Conservation (phyloP, 1,140 invertebrate species). For the Sycobia sp. region DNA sequence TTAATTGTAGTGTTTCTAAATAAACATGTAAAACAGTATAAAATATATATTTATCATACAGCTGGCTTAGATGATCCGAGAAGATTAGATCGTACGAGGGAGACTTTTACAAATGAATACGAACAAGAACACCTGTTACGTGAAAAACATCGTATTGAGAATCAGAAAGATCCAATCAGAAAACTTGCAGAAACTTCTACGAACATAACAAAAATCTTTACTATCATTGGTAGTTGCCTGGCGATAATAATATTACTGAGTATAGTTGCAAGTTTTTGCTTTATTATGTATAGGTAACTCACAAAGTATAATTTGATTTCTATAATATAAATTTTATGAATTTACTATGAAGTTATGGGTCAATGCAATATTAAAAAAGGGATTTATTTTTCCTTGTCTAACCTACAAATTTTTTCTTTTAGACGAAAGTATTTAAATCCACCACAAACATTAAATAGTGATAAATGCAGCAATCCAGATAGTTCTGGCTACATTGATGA, state of each 20-base stretch:
- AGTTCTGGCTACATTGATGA: slow-evolving; percentile 88
- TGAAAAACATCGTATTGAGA: slow-evolving; percentile 30
- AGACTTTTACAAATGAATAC: slow-evolving; percentile 47
- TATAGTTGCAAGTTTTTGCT: slow-evolving; percentile 71
- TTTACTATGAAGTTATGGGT: neutral
- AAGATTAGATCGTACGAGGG: slow-evolving; percentile 51
- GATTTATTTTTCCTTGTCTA: neutral
- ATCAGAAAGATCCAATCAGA: slow-evolving; percentile 3
- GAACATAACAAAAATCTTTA: slow-evolving; percentile 67
- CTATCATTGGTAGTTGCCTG: slow-evolving; percentile 75
- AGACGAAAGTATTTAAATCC: slow-evolving; percentile 77
- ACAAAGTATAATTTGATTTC: neutral
- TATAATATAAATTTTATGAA: neutral
- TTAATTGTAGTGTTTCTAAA: too few species aligned
- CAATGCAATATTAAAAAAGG: too few species aligned
- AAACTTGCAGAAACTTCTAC: slow-evolving; percentile 29
- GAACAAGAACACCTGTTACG: slow-evolving; percentile 46
- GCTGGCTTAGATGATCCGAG: slow-evolving; percentile 47
- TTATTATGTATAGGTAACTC: slow-evolving; percentile 70
- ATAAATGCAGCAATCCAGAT: slow-evolving; percentile 83
- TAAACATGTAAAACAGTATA: too few species aligned
- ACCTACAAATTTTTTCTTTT: neutral
- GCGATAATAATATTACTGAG: slow-evolving; percentile 70
- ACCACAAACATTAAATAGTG: slow-evolving; percentile 76
- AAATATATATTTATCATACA: too few species aligned